Conservation (phyloP, 2,888 invertebrate species). For the Sympetrum striolatum region DNA sequence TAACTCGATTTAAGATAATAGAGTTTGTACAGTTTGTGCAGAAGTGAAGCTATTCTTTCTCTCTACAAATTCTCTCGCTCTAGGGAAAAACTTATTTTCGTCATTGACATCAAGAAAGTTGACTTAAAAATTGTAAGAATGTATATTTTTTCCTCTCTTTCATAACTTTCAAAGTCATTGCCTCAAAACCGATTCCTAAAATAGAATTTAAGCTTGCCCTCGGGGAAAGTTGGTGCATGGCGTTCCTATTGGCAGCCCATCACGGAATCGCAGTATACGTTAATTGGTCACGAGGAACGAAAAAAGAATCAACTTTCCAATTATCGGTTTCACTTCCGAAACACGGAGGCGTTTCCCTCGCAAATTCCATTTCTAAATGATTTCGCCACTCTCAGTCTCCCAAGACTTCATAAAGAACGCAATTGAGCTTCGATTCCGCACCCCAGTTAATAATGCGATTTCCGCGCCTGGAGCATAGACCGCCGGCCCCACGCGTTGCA, state of each 20-base stretch:
- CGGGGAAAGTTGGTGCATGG: neutral
- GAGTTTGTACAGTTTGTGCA: too few relatives aligned
- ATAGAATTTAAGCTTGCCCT: neutral
- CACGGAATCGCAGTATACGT: neutral
- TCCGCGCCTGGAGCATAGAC: neutral
- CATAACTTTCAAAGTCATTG: too few relatives aligned
- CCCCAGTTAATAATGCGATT: neutral
- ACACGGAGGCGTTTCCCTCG: neutral
- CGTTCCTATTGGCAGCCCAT: neutral
- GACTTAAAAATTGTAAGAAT: too few relatives aligned
- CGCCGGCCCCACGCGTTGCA: neutral
- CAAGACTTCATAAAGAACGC: neutral
- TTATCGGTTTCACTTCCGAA: neutral
- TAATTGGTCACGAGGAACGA: neutral
- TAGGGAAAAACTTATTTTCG: too few relatives aligned
- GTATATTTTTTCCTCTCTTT: too few relatives aligned
- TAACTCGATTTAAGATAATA: too few relatives aligned
- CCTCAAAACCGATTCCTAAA: neutral
- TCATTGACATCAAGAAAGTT: too few relatives aligned
- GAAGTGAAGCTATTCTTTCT: too few relatives aligned
- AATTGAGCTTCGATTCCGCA: neutral
- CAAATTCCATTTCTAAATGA: neutral
- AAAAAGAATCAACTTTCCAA: neutral
- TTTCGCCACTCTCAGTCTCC: neutral
- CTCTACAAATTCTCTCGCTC: too few relatives aligned